Base-by-base conservation (phyloP, 2,888 invertebrate genomes). In the Cosmorhoe ocellata region DNA sequence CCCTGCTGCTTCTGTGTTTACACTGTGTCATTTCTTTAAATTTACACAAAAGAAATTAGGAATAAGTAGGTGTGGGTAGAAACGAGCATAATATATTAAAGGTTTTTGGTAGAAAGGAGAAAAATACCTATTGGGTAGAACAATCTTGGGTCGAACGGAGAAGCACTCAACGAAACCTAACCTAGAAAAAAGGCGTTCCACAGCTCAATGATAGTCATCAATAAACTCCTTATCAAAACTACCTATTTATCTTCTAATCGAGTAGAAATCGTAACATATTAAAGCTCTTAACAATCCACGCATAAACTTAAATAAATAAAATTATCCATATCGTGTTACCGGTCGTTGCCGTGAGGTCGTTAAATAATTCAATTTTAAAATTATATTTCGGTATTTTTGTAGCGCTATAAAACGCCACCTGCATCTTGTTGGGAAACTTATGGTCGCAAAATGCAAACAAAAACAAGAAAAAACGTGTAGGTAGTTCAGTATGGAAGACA, bases 361-460 rank as follows among this genome's bases (percentile, higher is more conserved):
- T 76, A 73, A 81, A 83, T 84, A 82, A 83, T 82, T 84, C 79
- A 81, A 84, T 84, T 81, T 72, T 43, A 67, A 69, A 62, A 63
- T 65, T 71, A 67, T 72, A 52, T 64, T 69, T 63, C 41, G 54
- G 53, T 58, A 50, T 61, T 47, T 58, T 51, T 54, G 56, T 56
- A 51, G 36, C 34, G 18, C 47, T 51, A 58, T 57, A 65, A 65
- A 48, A 56, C 36, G 53, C 30, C 56, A 58, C 59, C 55, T 64
- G 56, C 53, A 43, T 52, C 14, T 33, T 44, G 36, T 34, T 13
- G 42, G 49, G 41, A 42, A 55, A 55, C 49, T 32, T 30, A 50
- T 50, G 38, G 13, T 31, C 42, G 46, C 50, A 18, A 43, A 54
- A 55, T 55, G 54, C 47, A 50, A 43, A 49, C 13, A 48, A 40